Evolutionary conservation across 2,113 vertebrate species (phyloP).

Genomic region (Campylomormyrus numenius): DNA sequence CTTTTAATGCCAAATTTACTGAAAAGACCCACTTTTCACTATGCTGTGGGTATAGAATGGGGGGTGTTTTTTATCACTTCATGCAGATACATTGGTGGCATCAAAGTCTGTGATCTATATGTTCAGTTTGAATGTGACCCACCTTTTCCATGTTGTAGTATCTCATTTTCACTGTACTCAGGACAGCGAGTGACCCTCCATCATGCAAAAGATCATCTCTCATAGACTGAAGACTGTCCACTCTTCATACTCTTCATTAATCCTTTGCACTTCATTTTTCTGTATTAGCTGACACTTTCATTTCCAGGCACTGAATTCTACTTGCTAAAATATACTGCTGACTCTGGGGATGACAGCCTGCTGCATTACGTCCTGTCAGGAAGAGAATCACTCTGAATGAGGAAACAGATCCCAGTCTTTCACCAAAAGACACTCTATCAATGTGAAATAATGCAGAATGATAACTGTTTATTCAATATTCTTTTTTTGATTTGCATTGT

Average conservation of each 20-base stretch:
- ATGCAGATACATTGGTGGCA: too few relatives aligned
- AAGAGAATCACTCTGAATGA: constrained; percentile 48
- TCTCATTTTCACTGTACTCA: too few relatives aligned
- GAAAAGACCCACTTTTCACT: too few relatives aligned
- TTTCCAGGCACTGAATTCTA: constrained; percentile 78
- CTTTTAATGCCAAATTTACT: too few relatives aligned
- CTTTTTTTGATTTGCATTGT: background rate
- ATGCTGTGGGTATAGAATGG: too few relatives aligned
- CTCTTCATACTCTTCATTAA: background rate
- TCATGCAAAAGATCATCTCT: background rate
- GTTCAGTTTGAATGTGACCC: too few relatives aligned
- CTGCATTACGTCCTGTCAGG: constrained; percentile 57
- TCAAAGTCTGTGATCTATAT: too few relatives aligned
- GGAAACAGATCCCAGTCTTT: constrained; percentile 44
- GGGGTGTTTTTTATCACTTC: too few relatives aligned
- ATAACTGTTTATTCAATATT: background rate
- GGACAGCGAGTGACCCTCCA: too few relatives aligned
- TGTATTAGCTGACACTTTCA: background rate
- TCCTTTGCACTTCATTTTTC: background rate
- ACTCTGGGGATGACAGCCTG: constrained; percentile 67
- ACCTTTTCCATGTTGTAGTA: too few relatives aligned
- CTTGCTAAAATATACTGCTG: constrained; percentile 70
- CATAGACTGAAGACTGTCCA: background rate
- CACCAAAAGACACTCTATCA: background rate
- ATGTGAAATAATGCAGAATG: background rate